Base-by-base conservation (phyloP, 2,113 vertebrate genomes). In the Athene cunicularia region DNA sequence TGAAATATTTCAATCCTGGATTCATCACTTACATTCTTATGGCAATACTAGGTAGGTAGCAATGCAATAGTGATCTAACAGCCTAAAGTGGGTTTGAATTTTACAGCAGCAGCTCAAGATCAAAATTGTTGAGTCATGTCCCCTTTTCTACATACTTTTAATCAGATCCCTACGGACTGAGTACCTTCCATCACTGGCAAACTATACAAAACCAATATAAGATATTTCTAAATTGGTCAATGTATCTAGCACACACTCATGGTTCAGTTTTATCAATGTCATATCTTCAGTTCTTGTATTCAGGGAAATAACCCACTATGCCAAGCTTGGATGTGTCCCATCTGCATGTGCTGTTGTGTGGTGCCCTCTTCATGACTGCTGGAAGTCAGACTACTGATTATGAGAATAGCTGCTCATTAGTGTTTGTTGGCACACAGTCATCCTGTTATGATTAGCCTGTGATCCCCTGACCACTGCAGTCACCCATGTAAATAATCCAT, bases 401-500 rank as follows among this genome's bases (percentile, higher is more conserved):
- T 58, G 73, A 75, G 77, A 85, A 43, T 68, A 80, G 52, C 53
- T 90, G 66, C 62, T 94, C 45, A 75, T 94, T 91, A 94, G 43
- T 1, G 2, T 60, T 71, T 89, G 77, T 43, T 85, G 77, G 90
- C 84, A 91, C 53, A 72, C 6, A 53, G 43, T 85, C 64, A 72
- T 45, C 66, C 56, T 64, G 30, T 33, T 88, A 43, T 59, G 56
- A 93, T 93, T 85, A 96, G 62, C 77, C 70, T 90, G 41, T 70
- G 92, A 95, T 91, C 52, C 71, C 49, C 74, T 88, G 92, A 88
- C 74, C 92, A 66, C 66, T 53, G 35, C 77, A 76, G 67, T 90
- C 70, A 85, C 81, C 32, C 60, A 16, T 45, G 64, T 80, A 95
- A 91, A 93, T 68, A 96, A 91, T 74, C 92, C 70, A 70, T 91